Evolutionary conservation across 2,113 vertebrate species (phyloP), one percentile per base, ranked within the genome.

Genomic region (Eretmochelys imbricata): DNA sequence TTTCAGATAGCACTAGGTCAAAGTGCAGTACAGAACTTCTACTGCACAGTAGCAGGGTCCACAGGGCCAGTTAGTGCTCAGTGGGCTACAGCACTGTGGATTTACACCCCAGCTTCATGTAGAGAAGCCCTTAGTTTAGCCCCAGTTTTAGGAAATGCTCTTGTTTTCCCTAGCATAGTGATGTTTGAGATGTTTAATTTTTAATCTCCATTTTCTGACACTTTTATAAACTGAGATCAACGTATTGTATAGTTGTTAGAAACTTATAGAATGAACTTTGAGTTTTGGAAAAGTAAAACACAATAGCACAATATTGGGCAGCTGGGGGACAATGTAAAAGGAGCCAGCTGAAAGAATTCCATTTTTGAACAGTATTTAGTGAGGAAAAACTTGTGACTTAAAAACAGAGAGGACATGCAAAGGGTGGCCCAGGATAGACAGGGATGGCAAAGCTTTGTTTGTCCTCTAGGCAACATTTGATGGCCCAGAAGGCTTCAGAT

Each of bases 191-290:
- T 91, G 19, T 27, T 84, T 29, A 51, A 35, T 24, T 85, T 22
- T 7, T 12, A 17, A 2, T 65, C 0, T 0, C 10, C 0, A 0
- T 72, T 80, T 82, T 29, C 20, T 46, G 1, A 11, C 31, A 38
- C 20, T 17, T 35, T 54, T 10, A 13, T 17, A 80, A 82, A 62
- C 81, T 51, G 83, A 55, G 25, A 1, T 79, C 6, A 76, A 17
- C 35, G 46, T 54, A 53, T 0, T 1, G n/a, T 29, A 1, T 2
- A 22, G 42, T 10, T 46, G 50, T 38, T 38, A 69, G 65, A 20
- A n/a, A 69, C 35, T 20, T 65, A 4, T 69, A 4, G 8, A 69
- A 65, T 35, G 8, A n/a, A 69, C 16, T n/a, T 16, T 17, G 65
- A 69, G 16, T 69, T 38, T 69, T 69, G 65, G 35, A 38, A 38